A percentile compares a stretch with the other conserved stretches of the same genome.
phyloP scores from a whole-genome alignment of 30 jellyfish, hydroid and myxozoan species.

The Aurelia aurita region DNA sequence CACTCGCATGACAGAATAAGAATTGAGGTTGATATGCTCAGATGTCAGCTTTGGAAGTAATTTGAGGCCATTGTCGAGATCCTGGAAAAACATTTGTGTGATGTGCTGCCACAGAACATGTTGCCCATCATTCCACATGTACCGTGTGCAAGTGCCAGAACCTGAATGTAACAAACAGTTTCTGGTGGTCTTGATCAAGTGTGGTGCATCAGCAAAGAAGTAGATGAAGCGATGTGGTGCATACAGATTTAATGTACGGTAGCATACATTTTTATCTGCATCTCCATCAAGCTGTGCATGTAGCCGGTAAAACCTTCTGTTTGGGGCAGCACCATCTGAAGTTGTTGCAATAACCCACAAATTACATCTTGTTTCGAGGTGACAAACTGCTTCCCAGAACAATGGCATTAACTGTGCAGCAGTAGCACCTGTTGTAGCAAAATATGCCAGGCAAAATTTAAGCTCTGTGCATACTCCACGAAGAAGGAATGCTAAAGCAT shows the following conservation, averaged over 20 bases:
- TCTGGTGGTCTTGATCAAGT: constrained; percentile 60
- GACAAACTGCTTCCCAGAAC: constrained; percentile 68
- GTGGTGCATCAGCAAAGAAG: constrained; percentile 73
- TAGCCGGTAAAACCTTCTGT: constrained; percentile 34
- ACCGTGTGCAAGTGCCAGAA: constrained; percentile 58
- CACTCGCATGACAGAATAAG: constrained; percentile 73
- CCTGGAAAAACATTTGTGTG: constrained; percentile 48
- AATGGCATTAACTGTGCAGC: constrained; percentile 56
- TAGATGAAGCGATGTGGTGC: constrained; percentile 50
- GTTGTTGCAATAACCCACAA: constrained; percentile 68
- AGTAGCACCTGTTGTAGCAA: constrained; percentile 57
- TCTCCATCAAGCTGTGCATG: constrained; percentile 36
- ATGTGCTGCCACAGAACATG: constrained; percentile 66
- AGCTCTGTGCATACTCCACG: constrained; percentile 54
- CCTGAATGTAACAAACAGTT: constrained; percentile 59
- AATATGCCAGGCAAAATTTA: constrained; percentile 40
- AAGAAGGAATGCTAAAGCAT: constrained; percentile 50
- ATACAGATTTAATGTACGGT: constrained; percentile 35
- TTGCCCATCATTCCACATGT: constrained; percentile 87
- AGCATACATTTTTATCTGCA: constrained; percentile 28
- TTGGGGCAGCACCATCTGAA: constrained; percentile 63
- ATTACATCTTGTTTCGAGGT: constrained; percentile 38
- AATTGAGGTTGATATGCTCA: constrained; percentile 55
- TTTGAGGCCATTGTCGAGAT: constrained; percentile 67
- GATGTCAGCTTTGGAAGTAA: constrained; percentile 63